Conservation (phyloP, 2,797 vertebrate species). For the Alfaro cultratus region DNA sequence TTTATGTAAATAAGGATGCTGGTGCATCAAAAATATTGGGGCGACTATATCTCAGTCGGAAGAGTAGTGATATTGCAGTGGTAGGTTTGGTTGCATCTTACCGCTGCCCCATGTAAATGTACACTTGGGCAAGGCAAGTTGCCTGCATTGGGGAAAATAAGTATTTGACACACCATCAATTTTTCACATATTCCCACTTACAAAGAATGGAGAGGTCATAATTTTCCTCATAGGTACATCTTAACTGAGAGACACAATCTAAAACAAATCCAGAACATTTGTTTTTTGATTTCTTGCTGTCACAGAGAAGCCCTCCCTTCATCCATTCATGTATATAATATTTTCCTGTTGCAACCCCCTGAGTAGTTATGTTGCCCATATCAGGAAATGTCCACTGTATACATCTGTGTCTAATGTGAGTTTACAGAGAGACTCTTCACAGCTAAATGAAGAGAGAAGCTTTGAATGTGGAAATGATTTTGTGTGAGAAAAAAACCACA, state of each 20-base stretch:
- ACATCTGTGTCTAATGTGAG: neutral
- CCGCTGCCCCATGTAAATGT: neutral
- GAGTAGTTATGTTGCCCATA: neutral
- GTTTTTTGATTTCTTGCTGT: neutral
- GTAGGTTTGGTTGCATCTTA: neutral
- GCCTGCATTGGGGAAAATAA: neutral
- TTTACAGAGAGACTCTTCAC: neutral
- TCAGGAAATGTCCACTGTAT: neutral
- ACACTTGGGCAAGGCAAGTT: neutral
- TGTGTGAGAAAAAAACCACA: conserved; percentile 41
- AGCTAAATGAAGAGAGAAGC: conserved; percentile 56
- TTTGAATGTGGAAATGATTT: conserved; percentile 30
- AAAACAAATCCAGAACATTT: neutral
- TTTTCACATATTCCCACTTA: neutral
- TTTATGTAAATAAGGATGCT: neutral
- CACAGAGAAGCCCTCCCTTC: neutral
- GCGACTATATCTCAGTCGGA: neutral
- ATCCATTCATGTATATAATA: neutral
- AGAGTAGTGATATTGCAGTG: neutral
- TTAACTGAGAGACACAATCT: neutral
- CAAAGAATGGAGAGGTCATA: neutral
- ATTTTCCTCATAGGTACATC: neutral
- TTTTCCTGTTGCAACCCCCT: neutral
- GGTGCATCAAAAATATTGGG: no score
- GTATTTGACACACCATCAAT: no score